Evolutionary conservation across 2,888 invertebrate species (phyloP), one percentile per base, ranked within the genome.

Genomic region (Terebella lapidaria): DNA sequence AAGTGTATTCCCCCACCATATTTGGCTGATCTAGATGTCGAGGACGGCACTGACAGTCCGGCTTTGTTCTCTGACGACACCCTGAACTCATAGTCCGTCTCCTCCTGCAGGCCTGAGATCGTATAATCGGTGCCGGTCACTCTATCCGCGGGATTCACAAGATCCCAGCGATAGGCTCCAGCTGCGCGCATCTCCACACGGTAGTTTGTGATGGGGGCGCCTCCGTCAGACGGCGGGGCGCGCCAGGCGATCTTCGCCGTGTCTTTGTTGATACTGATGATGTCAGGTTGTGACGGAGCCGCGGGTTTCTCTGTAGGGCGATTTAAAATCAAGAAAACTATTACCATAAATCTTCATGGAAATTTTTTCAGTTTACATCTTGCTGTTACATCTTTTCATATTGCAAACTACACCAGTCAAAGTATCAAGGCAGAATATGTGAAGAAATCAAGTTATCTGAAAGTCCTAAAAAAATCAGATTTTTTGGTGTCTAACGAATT

Each of bases 21-120:
- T 59, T 66, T 68, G 47, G 59, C 61, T 5, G 66, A 60, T 20
- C 63, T 22, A 45, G 66, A 59, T 25, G 57, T 61, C 10, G 51
- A 5, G 29, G 67, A 67, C 5, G 90, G 88, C 69, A 90, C 89
- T 35, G 92, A 90, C 54, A 84, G 82, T 2, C 92, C 93, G 57
- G 90, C 86, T 18, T 89, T 87, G 81, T 94, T 94, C 68, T 87
- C 87, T 1, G 92, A 92, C 72, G 88, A 86, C 22, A 94, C 86
- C 65, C 92, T 85, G 85, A 93, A 92, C 83, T 89, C 86, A 74
- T 94, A 94, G 72, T 90, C 71, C n/a, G 67, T 68, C 54, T 73
- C 72, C 3, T 71, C 70, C 53, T 68, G 64, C 29, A 78, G 67
- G 2, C 59, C 63, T 5, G 54, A 51, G 46, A 71, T 64, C 2